Evolutionary conservation across 2,888 invertebrate species (phyloP).

Genomic region (Tetragonisca angustula): DNA sequence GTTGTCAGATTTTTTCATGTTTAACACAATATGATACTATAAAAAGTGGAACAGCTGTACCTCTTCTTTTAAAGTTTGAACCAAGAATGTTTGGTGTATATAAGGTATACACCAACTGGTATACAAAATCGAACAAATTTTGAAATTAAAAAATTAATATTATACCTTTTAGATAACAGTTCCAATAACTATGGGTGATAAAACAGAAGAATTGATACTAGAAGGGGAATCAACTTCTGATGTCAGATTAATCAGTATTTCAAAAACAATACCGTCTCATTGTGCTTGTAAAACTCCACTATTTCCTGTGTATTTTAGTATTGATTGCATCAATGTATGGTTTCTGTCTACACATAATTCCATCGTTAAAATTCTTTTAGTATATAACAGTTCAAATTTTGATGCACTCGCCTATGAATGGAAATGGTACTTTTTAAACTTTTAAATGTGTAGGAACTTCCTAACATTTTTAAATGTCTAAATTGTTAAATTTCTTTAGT

Average conservation of each 20-base stretch:
- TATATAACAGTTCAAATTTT: constrained; percentile 80
- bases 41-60: constrained; percentile 68
- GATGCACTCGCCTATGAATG: constrained; percentile 82
- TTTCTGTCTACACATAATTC: constrained; percentile 78
- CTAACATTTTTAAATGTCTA: background rate
- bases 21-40: constrained; percentile 78
- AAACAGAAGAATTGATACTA: constrained; percentile 43
- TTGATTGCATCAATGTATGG: constrained; percentile 78
- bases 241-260: background rate
- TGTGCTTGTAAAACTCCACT: constrained; percentile 3
- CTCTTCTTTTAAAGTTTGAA: constrained; percentile 82
- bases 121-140: background rate
- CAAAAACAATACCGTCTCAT: constrained; percentile 32
- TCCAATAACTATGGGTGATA: constrained; percentile 49
- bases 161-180: constrained; percentile 39
- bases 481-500: constrained; percentile 64
- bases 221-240: constrained; percentile 47
- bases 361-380: constrained; percentile 80
- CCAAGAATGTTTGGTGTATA: constrained; percentile 81
- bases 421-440: constrained; percentile 72
- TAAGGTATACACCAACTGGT: constrained; percentile 68
- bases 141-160: background rate
- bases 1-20: constrained; percentile 80
- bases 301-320: constrained; percentile 78
- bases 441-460: background rate